Evolutionary conservation across 2,888 invertebrate species (phyloP).

Genomic region (Zele albiditarsus): DNA sequence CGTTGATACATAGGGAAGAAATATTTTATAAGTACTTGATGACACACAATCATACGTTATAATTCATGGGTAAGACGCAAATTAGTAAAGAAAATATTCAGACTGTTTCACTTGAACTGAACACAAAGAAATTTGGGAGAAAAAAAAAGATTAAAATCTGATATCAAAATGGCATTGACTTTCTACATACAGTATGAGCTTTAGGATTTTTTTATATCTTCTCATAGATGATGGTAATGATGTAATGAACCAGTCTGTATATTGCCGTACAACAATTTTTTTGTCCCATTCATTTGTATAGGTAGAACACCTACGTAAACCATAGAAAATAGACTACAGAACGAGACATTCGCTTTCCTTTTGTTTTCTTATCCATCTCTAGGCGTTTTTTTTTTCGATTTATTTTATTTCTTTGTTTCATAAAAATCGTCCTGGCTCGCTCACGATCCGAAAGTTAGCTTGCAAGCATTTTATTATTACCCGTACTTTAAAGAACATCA

Average conservation of each 20-base stretch:
- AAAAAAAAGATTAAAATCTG: neutral
- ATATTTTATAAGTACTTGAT: conserved; percentile 5
- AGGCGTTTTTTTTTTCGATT: conserved; percentile 28
- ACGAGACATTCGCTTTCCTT: neutral
- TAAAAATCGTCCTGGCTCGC: conserved; percentile 15
- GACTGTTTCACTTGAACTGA: neutral
- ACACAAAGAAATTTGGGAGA: neutral
- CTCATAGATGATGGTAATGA: neutral
- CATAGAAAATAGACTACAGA: conserved; percentile 47
- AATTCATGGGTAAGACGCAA: neutral
- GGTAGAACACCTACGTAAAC: conserved; percentile 33
- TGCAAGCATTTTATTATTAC: conserved; percentile 15
- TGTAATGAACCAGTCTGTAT: conserved; percentile 25
- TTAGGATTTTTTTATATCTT: neutral
- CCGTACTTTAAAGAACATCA: conserved; percentile 24
- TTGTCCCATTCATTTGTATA: neutral
- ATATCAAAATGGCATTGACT: neutral
- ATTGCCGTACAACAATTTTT: conserved; percentile 16
- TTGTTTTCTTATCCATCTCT: neutral
- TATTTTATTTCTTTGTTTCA: conserved; percentile 14
- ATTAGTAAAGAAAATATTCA: neutral
- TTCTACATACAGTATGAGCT: neutral
- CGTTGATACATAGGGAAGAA: conserved; percentile 4
- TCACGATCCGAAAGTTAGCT: conserved; percentile 11
- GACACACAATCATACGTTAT: conserved; percentile 1